Conservation (phyloP, 2,113 vertebrate genomes). For the Paraplagusia blochii region DNA sequence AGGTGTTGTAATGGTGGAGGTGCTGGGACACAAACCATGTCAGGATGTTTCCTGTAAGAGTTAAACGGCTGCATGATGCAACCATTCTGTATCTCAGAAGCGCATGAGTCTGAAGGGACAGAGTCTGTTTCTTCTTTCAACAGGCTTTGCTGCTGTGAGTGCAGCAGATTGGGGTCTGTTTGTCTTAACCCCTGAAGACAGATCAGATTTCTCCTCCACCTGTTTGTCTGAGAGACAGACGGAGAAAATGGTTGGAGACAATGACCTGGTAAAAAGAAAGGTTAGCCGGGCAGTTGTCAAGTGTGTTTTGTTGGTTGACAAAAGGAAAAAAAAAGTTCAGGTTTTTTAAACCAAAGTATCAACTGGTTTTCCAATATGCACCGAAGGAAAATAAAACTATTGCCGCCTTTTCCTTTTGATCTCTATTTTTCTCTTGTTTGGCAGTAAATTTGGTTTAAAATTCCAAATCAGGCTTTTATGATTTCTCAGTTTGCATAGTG, state of each 20-base stretch:
- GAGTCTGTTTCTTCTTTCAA: too few relatives aligned
- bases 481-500: too few relatives aligned
- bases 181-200: conserved; percentile 18
- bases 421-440: too few relatives aligned
- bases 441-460: too few relatives aligned
- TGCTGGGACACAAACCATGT: background rate
- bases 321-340: conserved; percentile 15
- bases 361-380: too few relatives aligned
- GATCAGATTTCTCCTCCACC: conserved; percentile 35
- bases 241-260: background rate
- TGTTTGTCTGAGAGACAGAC: conserved; percentile 1
- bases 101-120: too few relatives aligned
- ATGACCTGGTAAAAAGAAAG: background rate
- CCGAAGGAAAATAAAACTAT: too few relatives aligned
- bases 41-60: conserved; percentile 13
- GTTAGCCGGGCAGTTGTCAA: conserved; percentile 10
- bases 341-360: too few relatives aligned
- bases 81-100: too few relatives aligned
- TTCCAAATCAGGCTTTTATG: too few relatives aligned
- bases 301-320: conserved; percentile 29
- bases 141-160: background rate
- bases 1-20: background rate
- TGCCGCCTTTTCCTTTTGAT: too few relatives aligned
- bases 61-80: background rate
- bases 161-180: too few relatives aligned